Evolutionary conservation across 2,113 vertebrate genomes (phyloP), one percentile per base, ranked within the genome.

Genomic region (Copsychus sechellarum): DNA sequence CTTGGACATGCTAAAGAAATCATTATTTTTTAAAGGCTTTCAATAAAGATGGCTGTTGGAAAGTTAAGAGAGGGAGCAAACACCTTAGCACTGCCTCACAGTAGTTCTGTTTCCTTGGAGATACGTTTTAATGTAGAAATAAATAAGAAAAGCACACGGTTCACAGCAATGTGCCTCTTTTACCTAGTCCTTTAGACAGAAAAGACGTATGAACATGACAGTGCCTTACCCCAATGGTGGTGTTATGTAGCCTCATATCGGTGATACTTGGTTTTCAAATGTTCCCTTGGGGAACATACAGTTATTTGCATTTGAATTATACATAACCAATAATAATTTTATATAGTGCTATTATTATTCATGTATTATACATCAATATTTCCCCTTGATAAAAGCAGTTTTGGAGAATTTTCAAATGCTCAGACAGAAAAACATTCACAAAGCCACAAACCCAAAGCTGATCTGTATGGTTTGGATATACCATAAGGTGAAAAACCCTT

Each of bases 71-170:
- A 82, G 61, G 36, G 56, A 93, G 85, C 34, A 94, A 96, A 84
- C 21, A 92, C 81, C 93, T 95, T 73, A 84, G 53, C 80, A 90
- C 69, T 7, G 4, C 82, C 60, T 85, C 67, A 67, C 51, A 64
- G 73, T 64, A 92, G 60, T 83, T 95, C 88, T 96, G 95, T 94
- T 96, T 97, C 97, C 96, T 97, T 96, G 93, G 96, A 97, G 95
- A 96, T 81, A 73, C 26, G 14, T 91, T 95, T 85, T 87, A 86
- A 92, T 85, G 66, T 79, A 81, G 83, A 94, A 92, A 85, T 86
- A 92, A 93, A 92, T 76, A 92, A 81, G 83, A 88, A 79, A 87
- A 91, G 16, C 87, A 93, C 70, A 57, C 3, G 3, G 72, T 81
- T 94, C 84, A 83, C 45, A 81, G 86, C 2, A 1, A 94, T 4